phyloP scores from a whole-genome alignment of 2,888 invertebrate genomes.

The Acanthosoma haemorrhoidale region DNA sequence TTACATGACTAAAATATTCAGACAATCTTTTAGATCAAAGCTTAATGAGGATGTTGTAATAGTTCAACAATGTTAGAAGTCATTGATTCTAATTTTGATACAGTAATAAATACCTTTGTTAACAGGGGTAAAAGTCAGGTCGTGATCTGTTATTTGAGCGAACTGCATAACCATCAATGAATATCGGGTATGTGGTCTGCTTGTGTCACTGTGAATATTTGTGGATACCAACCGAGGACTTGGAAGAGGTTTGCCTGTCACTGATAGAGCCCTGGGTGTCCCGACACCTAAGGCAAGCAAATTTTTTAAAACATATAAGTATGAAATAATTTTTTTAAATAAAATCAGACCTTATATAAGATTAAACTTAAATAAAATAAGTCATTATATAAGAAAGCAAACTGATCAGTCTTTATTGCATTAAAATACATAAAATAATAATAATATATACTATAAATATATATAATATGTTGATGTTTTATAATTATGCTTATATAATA shows the following conservation, averaged over 20 bases:
- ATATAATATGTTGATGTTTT: too few species aligned
- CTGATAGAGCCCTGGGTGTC: constrained; percentile 46
- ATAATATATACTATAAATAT: too few species aligned
- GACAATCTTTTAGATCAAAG: too few species aligned
- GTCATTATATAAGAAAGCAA: neutral
- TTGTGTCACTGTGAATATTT: constrained; percentile 49
- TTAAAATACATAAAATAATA: neutral
- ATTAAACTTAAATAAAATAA: too few species aligned
- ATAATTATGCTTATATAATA: too few species aligned
- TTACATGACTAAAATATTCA: too few species aligned
- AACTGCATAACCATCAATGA: constrained; percentile 54
- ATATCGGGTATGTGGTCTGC: constrained; percentile 49
- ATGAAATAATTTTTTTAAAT: neutral
- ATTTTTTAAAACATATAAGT: neutral
- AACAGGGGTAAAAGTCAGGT: constrained; percentile 53
- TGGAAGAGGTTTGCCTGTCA: constrained; percentile 47
- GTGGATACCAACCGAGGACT: constrained; percentile 50
- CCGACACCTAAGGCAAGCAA: constrained; percentile 45
- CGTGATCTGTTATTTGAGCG: constrained; percentile 54
- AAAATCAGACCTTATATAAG: too few species aligned
- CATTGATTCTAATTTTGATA: too few species aligned
- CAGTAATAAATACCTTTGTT: constrained; percentile 46
- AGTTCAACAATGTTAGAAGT: too few species aligned
- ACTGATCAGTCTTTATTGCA: neutral
- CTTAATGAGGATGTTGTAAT: too few species aligned